phyloP scores from a whole-genome alignment of 2,888 invertebrate genomes.

The Gastracanthus pulcherrimus region DNA sequence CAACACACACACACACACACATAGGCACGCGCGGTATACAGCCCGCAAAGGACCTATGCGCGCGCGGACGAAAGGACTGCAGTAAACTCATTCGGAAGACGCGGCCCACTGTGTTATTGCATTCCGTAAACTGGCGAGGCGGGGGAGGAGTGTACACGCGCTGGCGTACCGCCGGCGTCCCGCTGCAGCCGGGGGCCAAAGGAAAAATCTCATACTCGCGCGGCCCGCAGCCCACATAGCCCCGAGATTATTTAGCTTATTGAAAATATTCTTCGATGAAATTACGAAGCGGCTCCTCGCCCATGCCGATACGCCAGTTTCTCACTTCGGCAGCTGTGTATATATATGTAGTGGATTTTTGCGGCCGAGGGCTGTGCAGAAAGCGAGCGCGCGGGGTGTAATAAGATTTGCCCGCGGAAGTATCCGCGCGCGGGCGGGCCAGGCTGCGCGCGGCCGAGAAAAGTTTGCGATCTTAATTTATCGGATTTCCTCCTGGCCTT shows the following conservation, averaged over 20 bases:
- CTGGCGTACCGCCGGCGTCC: too few relatives aligned
- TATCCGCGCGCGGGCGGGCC: neutral
- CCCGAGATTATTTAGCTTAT: conserved; percentile 44
- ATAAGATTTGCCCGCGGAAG: neutral
- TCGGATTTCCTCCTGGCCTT: neutral
- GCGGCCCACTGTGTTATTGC: conserved; percentile 55
- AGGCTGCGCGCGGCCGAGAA: neutral
- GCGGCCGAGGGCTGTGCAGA: neutral
- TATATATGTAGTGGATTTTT: too few relatives aligned
- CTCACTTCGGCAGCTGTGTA: too few relatives aligned
- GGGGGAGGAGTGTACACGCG: neutral
- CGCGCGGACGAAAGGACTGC: conserved; percentile 46
- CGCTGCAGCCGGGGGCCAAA: too few relatives aligned
- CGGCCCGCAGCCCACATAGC: neutral
- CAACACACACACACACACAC: neutral
- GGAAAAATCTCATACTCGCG: conserved; percentile 43
- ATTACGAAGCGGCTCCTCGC: neutral
- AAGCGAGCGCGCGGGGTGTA: too few relatives aligned
- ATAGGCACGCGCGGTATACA: neutral
- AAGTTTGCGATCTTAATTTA: neutral
- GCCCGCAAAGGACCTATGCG: conserved; percentile 13
- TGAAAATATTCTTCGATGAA: conserved; percentile 28
- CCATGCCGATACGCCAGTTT: neutral
- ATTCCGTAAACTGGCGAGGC: conserved; percentile 50
- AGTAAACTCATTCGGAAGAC: conserved; percentile 45